phyloP scores from a whole-genome alignment of 2,797 vertebrate genomes.

The Mormyrus proboscirostris region DNA sequence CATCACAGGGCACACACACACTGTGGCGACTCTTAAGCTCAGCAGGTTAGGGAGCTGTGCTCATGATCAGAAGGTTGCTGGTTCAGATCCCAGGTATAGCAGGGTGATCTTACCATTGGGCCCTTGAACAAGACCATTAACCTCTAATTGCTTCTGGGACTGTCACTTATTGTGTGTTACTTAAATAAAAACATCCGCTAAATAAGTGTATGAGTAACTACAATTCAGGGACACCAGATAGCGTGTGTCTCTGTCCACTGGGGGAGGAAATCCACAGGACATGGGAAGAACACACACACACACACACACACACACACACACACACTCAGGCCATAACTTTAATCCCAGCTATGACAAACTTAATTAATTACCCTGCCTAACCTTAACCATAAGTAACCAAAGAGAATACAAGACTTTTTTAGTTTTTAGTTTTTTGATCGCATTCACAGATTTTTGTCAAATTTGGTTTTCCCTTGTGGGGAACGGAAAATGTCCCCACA shows the following conservation, averaged over 20 bases:
- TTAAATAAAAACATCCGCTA: not conserved
- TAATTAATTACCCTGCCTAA: not conserved
- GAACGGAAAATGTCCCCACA: not conserved
- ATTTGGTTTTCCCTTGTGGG: not conserved
- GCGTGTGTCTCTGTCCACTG: not conserved
- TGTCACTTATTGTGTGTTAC: not conserved
- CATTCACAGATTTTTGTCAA: not conserved
- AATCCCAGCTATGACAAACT: not conserved
- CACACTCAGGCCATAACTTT: not conserved
- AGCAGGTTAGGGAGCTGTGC: not conserved
- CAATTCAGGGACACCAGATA: not conserved
- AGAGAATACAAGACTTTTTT: not conserved
- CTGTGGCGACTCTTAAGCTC: not conserved
- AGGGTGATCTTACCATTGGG: not conserved
- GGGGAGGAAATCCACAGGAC: not conserved
- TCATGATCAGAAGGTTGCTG: not conserved
- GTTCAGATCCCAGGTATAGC: not conserved
- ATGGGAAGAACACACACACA: not conserved
- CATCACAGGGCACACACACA: not conserved
- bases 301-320: not conserved
- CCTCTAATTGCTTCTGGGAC: not conserved
- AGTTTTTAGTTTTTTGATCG: not conserved
- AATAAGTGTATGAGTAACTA: not conserved
- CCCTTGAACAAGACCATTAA: not conserved
- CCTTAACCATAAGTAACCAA: not conserved